Evolutionary conservation across 2,797 vertebrate genomes (phyloP).

Genomic region (Argya squamiceps): DNA sequence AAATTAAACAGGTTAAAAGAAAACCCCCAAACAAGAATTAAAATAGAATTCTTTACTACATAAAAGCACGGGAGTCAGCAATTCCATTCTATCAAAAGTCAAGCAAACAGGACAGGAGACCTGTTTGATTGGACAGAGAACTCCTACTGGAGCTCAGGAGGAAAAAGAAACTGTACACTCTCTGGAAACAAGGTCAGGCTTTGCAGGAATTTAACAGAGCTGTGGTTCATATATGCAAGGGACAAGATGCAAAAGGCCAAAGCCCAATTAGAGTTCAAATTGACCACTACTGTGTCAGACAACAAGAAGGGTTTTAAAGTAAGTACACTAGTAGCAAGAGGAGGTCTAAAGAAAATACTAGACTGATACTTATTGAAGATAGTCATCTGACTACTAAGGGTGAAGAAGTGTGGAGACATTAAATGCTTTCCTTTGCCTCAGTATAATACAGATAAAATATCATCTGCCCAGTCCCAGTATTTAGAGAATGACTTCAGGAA

Average conservation of each 20-base stretch:
- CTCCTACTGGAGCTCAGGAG: not conserved
- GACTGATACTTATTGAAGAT: not conserved
- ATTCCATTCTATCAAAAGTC: not conserved
- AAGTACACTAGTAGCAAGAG: not conserved
- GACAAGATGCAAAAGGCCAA: not conserved
- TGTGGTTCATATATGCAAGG: not conserved
- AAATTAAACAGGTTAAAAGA: not conserved
- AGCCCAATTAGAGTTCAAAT: not conserved
- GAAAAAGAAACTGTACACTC: not conserved
- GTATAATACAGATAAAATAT: not conserved
- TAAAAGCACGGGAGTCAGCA: not conserved
- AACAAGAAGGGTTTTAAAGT: not conserved
- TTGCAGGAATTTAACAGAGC: not conserved
- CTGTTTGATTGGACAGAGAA: not conserved
- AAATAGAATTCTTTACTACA: not conserved
- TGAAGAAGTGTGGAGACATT: not conserved
- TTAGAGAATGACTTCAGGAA: not conserved
- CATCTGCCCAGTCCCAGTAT: fast-evolving
- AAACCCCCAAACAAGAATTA: not conserved
- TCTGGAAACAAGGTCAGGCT: not conserved
- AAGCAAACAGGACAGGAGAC: not conserved
- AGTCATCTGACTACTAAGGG: not conserved
- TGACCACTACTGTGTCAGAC: not conserved
- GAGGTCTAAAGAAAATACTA: not conserved
- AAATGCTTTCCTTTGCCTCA: not conserved